Conservation (phyloP, 2,797 vertebrate species). For the Picus viridis region DNA sequence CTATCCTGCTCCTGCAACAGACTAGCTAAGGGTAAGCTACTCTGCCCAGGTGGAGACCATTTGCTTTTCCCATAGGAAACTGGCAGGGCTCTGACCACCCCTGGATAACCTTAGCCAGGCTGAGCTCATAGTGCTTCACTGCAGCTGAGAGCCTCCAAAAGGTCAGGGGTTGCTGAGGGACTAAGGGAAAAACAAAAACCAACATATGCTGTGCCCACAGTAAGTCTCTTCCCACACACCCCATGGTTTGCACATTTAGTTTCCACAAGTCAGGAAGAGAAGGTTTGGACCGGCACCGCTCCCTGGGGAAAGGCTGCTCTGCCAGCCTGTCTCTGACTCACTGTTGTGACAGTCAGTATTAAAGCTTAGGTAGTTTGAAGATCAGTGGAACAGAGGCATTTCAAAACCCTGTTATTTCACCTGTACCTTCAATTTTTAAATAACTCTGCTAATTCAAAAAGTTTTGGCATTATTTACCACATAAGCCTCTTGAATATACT, state of each 20-base stretch:
- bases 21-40: accelerated
- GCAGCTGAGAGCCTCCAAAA: not conserved
- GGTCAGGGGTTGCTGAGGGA: not conserved
- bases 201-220: accelerated
- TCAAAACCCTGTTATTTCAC: slow-evolving; percentile 18
- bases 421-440: slow-evolving; percentile 51
- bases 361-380: slow-evolving; percentile 33
- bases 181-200: not conserved
- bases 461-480: not conserved
- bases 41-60: not conserved
- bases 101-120: not conserved
- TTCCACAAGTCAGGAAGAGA: not conserved
- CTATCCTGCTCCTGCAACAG: not conserved
- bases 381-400: slow-evolving; percentile 10
- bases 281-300: not conserved
- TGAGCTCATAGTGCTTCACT: accelerated
- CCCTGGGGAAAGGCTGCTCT: not conserved
- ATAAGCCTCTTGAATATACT: not conserved
- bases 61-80: not conserved
- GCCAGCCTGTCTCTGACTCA: slow-evolving; percentile 60
- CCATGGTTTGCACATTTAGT: not conserved
- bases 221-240: not conserved
- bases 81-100: not conserved
- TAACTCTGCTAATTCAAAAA: slow-evolving; percentile 15
- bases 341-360: slow-evolving; percentile 53